Evolutionary conservation across 1,140 invertebrate species (phyloP).

Genomic region (Drosophila kepulauana): DNA sequence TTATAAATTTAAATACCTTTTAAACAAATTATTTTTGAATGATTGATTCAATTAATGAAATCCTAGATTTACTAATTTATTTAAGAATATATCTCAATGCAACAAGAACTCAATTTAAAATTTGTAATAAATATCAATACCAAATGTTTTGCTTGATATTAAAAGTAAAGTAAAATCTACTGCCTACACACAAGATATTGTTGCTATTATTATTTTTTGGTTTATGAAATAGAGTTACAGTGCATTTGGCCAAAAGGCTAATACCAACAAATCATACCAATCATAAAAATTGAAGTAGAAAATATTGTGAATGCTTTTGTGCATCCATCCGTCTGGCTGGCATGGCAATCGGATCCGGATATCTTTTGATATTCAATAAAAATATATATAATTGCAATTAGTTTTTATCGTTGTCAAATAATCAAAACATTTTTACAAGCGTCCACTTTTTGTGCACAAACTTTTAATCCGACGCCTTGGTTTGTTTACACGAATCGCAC

Average conservation of each 20-base stretch:
- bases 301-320: background rate
- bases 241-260: conserved; percentile 2
- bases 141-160: background rate
- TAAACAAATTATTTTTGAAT: no score
- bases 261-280: conserved; percentile 13
- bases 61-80: background rate
- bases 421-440: conserved; percentile 76
- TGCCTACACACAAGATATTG: background rate
- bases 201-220: background rate
- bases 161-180: background rate
- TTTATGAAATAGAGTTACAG: background rate
- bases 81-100: background rate
- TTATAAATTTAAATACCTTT: no score
- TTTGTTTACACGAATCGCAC: conserved; percentile 72
- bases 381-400: conserved; percentile 66
- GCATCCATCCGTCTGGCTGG: background rate
- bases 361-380: conserved; percentile 15
- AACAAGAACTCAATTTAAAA: conserved; percentile 3
- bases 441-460: conserved; percentile 69
- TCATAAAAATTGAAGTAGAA: background rate
- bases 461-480: conserved; percentile 79
- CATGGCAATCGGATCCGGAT: background rate
- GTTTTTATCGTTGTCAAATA: conserved; percentile 72
- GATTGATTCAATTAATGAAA: background rate
- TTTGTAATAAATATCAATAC: conserved; percentile 21